Evolutionary conservation across 2,888 invertebrate genomes (phyloP), one percentile per base, ranked within the genome.

Genomic region (Athalia rosae): DNA sequence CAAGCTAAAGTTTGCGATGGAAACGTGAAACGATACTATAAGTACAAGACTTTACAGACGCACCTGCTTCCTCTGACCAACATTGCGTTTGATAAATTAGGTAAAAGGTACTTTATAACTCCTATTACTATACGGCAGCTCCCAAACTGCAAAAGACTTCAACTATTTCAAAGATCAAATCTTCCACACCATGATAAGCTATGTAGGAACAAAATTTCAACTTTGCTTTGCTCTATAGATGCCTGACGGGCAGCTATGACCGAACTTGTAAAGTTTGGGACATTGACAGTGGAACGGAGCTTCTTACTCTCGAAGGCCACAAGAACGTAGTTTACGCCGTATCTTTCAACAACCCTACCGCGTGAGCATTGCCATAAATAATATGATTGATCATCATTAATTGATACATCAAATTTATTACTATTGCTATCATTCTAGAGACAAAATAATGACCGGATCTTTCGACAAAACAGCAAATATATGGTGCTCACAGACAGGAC

Each of bases 261-360:
- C 92, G 96, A 82, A 96, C 96, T 15, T 96, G 96, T 90, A 95
- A 95, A 89, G 91, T 96, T 77, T 95, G 96, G 94, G 92, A 95
- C 89, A 94, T 95, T 79, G 93, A 93, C 79, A 91, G 92, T 9
- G 95, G 95, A 61, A 91, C 91, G 79, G 95, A 95, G 87, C 89
- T 94, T 84, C 92, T 92, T 86, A 93, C 94, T 5, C 91, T 96
- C 56, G 90, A 92, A 50, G 95, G 95, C 15, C 96, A 96, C 84
- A 93, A 94, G 83, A 96, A 96, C 90, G 95, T 95, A 76, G 96
- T 96, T 8, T 96, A 95, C 89, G 93, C 95, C 8, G 95, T 96
- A 58, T 92, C 93, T 66, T 96, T 95, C 89, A 96, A 95, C 89
- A 94, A 94, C 84, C 95, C 95, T 7, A 90, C 91, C 81, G 95